Conservation (phyloP, 2,113 vertebrate genomes). For the Balaeniceps rex region DNA sequence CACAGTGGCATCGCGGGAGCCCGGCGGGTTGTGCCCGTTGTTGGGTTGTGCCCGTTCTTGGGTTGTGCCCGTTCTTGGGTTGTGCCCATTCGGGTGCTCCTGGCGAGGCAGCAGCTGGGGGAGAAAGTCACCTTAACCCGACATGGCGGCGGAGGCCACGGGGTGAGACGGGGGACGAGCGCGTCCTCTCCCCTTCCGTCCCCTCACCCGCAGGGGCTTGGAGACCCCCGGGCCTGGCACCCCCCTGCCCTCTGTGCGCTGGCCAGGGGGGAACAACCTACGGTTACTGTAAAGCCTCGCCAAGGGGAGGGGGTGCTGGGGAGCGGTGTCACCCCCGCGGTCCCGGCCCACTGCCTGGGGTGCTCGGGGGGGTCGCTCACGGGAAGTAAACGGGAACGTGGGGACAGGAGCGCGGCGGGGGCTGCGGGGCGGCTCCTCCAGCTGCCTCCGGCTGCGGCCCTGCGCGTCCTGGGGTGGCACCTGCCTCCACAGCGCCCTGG, state of each 20-base stretch:
- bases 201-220: rapidly evolving
- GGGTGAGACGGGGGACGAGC: rapidly evolving
- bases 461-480: not conserved
- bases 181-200: not conserved
- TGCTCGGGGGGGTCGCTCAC: not conserved
- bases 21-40: not conserved
- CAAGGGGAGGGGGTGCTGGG: not conserved
- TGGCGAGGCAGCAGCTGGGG: rapidly evolving
- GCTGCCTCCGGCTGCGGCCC: too few species aligned
- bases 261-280: not conserved
- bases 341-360: not conserved
- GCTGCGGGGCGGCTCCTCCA: not conserved
- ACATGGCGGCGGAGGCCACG: not conserved
- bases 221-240: not conserved
- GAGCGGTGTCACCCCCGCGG: not conserved
- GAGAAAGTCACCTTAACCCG: not conserved
- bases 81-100: not conserved
- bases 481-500: not conserved
- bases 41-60: not conserved
- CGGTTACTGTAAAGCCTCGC: not conserved
- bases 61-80: not conserved
- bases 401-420: not conserved
- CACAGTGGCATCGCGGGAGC: not conserved
- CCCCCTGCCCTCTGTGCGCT: not conserved
- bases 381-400: not conserved